Base-by-base conservation (phyloP, 2,888 invertebrate species). In the Schizotus pectinicornis region DNA sequence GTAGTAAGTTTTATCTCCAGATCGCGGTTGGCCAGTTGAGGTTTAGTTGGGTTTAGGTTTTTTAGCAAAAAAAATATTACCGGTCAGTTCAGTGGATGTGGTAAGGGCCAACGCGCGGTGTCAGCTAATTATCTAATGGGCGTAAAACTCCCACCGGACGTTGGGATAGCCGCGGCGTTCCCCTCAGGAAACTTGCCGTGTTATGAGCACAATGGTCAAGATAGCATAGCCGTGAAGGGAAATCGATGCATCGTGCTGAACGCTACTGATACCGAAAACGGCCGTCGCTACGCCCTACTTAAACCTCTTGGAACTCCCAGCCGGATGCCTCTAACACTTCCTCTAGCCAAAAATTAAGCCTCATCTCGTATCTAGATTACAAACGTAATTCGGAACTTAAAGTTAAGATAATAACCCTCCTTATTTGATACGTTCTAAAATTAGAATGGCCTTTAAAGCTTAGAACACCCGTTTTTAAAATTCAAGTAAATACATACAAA, bases 121-220 rank as follows among this genome's bases (percentile, higher is more conserved):
- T 61, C 63, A 62, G 64, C 62, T 66, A 66, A 66, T 66, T 66
- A 66, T 60, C 62, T 64, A 66, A 64, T 64, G 66, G 62, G 62
- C 59, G 64, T 62, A 54, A 63, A 64, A 61, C 61, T 59, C 62
- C 64, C 64, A 49, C 35, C 38, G 59, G 59, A 54, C 39, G 13
- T 43, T 22, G 8, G 33, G 30, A 13, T 37, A 38, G 56, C 36
- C 46, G 46, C 41, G 36, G 34, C 49, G 42, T 43, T 48, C 45
- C 64, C 62, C 61, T 56, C 56, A 62, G 59, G 64, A 59, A 64
- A 62, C 59, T 56, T 62, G 56, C 53, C 62, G 60, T 62, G 60
- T 64, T 64, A 59, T 54, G 62, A 64, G 56, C 64, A 64, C 64
- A 62, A 64, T 64, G 64, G 64, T 62, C 62, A 64, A 64, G 64